Conservation (phyloP, 2,797 vertebrate genomes). For the Galaxias olidus region DNA sequence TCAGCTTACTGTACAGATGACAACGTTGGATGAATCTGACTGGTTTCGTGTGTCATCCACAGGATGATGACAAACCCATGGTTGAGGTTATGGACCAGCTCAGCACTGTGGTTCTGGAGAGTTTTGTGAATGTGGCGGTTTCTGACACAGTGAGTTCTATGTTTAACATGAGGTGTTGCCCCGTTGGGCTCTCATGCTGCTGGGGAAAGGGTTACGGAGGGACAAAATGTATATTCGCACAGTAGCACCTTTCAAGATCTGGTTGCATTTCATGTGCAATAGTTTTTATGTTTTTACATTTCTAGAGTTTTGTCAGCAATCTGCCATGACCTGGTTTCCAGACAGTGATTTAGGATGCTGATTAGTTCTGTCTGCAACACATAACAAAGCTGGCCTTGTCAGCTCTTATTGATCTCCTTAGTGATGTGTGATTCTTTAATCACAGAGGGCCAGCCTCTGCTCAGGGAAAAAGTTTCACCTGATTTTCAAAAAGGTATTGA, state of each 20-base stretch:
- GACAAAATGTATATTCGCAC: slow-evolving; percentile 2
- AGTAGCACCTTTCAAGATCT: neutral
- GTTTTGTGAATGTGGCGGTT: slow-evolving; percentile 89
- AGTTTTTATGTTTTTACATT: neutral
- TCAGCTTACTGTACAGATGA: neutral
- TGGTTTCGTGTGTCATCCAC: slow-evolving; percentile 21
- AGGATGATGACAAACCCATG: slow-evolving; percentile 98
- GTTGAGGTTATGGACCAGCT: slow-evolving; percentile 97
- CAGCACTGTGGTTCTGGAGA: slow-evolving; percentile 91
- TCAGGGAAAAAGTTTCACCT: neutral
- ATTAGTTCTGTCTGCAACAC: neutral
- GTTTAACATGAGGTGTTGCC: slow-evolving; percentile 21
- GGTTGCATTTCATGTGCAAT: neutral
- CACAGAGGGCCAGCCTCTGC: neutral
- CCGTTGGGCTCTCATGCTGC: neutral
- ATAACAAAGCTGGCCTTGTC: slow-evolving; percentile 1
- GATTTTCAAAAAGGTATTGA: slow-evolving; percentile 26
- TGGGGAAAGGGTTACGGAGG: neutral
- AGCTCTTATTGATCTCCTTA: slow-evolving; percentile 8
- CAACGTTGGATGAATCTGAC: slow-evolving; percentile 2
- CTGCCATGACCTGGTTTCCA: slow-evolving; percentile 5
- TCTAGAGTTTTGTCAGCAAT: neutral
- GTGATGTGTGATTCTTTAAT: slow-evolving; percentile 3
- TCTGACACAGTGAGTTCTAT: slow-evolving; percentile 86
- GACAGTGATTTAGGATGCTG: neutral